Evolutionary conservation across 2,113 vertebrate species (phyloP).

Genomic region (Campylorhamphus procurvoides): DNA sequence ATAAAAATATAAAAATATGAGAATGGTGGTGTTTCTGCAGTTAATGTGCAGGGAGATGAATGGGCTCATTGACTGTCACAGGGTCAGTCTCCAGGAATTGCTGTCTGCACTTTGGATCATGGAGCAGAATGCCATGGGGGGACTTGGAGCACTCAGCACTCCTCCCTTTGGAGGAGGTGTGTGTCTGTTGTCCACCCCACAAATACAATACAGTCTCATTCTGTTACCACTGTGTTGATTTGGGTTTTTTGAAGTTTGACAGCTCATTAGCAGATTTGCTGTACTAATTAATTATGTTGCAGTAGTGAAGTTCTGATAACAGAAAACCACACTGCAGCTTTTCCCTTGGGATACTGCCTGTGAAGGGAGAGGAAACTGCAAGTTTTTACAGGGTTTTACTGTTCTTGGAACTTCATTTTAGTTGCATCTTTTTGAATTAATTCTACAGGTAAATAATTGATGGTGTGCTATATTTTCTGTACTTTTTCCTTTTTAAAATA

Average conservation of each 20-base stretch:
- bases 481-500: background rate
- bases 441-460: background rate
- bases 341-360: background rate
- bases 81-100: background rate
- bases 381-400: background rate
- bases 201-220: background rate
- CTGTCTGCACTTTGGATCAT: background rate
- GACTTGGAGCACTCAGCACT: background rate
- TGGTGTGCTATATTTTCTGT: background rate
- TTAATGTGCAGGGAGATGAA: background rate
- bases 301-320: background rate
- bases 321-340: background rate
- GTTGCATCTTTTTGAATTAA: background rate
- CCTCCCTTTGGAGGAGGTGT: fast-evolving
- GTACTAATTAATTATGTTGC: background rate
- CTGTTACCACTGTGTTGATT: background rate
- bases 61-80: fast-evolving
- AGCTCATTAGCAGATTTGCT: background rate
- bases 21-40: background rate
- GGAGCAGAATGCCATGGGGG: background rate
- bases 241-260: background rate
- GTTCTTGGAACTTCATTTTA: background rate
- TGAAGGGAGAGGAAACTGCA: background rate
- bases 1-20: background rate
- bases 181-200: background rate